Evolutionary conservation across 2,888 invertebrate genomes (phyloP), one percentile per base, ranked within the genome.

Genomic region (Crocallis elinguaria): DNA sequence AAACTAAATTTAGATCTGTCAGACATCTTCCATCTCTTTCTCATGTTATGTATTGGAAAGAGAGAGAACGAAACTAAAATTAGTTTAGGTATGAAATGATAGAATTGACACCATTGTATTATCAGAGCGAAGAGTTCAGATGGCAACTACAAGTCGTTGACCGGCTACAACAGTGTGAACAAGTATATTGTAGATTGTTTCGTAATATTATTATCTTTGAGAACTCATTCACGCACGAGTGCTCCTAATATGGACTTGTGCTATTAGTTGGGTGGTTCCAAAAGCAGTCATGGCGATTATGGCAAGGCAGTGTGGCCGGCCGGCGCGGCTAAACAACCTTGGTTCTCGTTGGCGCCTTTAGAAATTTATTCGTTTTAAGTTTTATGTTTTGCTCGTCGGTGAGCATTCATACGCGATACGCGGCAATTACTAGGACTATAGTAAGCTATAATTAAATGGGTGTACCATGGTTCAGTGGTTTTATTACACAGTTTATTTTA

Each of bases 121-220:
- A 45, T 27, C 36, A 11, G 36, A 3, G 9, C 23, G 11, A 13
- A 17, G 12, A 17, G 41, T 41, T 41, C 41, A 29, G 35, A 49
- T 36, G 49, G 41, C 36, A 21, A 35, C 3, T 13, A 5, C n/a
- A 8, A 41, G 16, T 21, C 37, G 30, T 39, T 25, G 39, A 21
- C n/a, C 41, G 6, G 3, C 29, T 23, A 25, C 27, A 21, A n/a
- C 16, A 39, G 17, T 19, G n/a, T n/a, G n/a, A n/a, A n/a, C n/a
- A n/a, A n/a, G 39, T 27, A 13, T 39, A 23, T 25, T 16, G 17
- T 39, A 25, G 9, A 11, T 25, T 12, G 33, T 48, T 39, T 14
- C 23, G 14, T 32, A 33, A 38, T 16, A 32, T 27, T 48, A 30
- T 21, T 21, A 25, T 33, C 23, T 5, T 29, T 29, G 32, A 23